These are phyloP conservation scores for Leptopilina drosophilae DNA, from an alignment of 2,888 invertebrate genomes.

Conservation along the genomic window DNA sequence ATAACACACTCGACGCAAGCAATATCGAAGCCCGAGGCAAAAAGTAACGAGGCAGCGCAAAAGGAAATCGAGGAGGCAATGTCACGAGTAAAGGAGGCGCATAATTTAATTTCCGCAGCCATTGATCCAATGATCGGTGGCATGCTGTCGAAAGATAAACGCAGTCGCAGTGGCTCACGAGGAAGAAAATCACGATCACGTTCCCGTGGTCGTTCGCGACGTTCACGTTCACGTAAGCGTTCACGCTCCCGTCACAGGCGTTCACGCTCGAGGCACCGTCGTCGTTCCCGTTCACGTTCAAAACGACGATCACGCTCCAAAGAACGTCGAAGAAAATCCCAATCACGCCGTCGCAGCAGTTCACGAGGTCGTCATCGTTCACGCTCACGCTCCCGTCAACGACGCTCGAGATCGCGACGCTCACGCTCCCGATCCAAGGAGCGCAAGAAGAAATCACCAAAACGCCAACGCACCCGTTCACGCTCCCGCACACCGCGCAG, in stretches of 20 bases:
- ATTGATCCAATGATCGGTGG: slow-evolving; percentile 95
- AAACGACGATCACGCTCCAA: slow-evolving; percentile 73
- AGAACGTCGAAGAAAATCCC: slow-evolving; percentile 71
- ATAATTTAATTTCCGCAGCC: slow-evolving; percentile 94
- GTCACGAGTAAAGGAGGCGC: slow-evolving; percentile 97
- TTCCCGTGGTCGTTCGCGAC: slow-evolving; percentile 77
- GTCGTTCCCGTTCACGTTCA: slow-evolving; percentile 79
- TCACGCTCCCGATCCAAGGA: slow-evolving; percentile 74
- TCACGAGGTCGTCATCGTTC: slow-evolving; percentile 76
- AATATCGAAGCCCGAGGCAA: slow-evolving; percentile 94
- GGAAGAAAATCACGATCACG: slow-evolving; percentile 81
- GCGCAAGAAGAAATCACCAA: slow-evolving; percentile 67
- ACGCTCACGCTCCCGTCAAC: slow-evolving; percentile 74
- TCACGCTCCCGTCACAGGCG: slow-evolving; percentile 74
- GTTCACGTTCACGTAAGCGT: slow-evolving; percentile 77
- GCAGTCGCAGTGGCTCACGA: slow-evolving; percentile 80
- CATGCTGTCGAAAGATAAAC: slow-evolving; percentile 90
- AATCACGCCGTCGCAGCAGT: slow-evolving; percentile 71
- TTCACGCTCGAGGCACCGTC: slow-evolving; percentile 77
- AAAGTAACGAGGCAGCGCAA: slow-evolving; percentile 96
- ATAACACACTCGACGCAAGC: slow-evolving; percentile 95
- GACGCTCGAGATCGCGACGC: slow-evolving; percentile 73
- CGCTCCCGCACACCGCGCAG: slow-evolving; percentile 75
- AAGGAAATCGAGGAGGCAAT: slow-evolving; percentile 98
- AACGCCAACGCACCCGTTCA: slow-evolving; percentile 71